These are phyloP conservation scores for Lepidothrix coronata DNA, from an alignment of 2,113 vertebrate genomes.

Conservation along the genomic window DNA sequence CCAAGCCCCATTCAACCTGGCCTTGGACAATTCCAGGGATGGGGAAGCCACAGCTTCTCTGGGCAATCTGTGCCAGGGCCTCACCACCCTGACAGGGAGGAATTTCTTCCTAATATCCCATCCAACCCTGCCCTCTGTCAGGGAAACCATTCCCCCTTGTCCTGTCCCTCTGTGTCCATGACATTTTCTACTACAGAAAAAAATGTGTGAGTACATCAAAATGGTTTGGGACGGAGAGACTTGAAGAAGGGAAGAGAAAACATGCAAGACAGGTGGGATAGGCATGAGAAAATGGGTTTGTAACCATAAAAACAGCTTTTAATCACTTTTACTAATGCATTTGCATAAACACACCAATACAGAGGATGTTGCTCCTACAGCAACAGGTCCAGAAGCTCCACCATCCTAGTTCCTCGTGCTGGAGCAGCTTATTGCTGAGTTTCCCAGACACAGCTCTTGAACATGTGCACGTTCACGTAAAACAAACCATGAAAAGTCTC, in stretches of 20 bases:
- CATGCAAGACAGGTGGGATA: neutral
- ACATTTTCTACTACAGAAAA: neutral
- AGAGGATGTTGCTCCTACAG: neutral
- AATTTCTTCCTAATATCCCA: neutral
- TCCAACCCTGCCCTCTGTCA: neutral
- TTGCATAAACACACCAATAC: neutral
- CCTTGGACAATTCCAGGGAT: rapidly evolving
- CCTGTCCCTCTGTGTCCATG: neutral
- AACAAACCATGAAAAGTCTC: neutral
- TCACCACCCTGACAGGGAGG: rapidly evolving
- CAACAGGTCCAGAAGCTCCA: neutral
- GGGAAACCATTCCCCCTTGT: neutral
- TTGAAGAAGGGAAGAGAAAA: rapidly evolving
- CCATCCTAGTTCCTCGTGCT: rapidly evolving
- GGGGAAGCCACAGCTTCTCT: neutral
- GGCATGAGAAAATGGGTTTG: neutral
- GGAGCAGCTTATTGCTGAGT: neutral
- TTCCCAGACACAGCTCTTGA: neutral
- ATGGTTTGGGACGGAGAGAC: neutral
- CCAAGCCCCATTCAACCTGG: rapidly evolving
- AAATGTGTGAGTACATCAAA: rapidly evolving
- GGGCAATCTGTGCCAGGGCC: neutral
- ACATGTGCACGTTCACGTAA: rapidly evolving
- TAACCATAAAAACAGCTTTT: neutral
- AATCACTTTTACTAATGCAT: neutral